Evolutionary conservation across 2,888 invertebrate genomes (phyloP).

Genomic region (Agrilus mali): DNA sequence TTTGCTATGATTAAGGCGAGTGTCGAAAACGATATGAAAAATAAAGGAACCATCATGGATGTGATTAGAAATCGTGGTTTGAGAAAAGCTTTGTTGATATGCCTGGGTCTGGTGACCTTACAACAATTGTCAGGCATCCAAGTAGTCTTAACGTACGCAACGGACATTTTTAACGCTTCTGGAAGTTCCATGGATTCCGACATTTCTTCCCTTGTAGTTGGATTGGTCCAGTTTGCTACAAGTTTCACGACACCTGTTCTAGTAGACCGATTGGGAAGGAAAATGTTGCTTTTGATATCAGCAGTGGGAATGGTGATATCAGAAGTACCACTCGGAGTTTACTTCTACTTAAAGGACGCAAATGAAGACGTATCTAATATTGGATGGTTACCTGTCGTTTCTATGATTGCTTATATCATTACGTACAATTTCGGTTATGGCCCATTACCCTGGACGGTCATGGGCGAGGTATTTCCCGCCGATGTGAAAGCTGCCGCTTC

Average conservation of each 20-base stretch:
- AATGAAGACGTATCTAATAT: background rate
- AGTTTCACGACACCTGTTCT: slow-evolving; percentile 58
- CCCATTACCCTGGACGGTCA: slow-evolving; percentile 63
- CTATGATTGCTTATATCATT: background rate
- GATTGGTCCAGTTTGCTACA: slow-evolving; percentile 56
- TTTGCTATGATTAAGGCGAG: slow-evolving; percentile 22
- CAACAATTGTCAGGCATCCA: slow-evolving; percentile 18
- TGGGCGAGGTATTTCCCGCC: slow-evolving; percentile 65
- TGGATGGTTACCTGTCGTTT: background rate
- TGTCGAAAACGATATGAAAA: slow-evolving; percentile 14
- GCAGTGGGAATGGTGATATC: slow-evolving; percentile 53
- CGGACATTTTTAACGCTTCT: slow-evolving; percentile 50
- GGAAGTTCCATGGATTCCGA: slow-evolving; percentile 46
- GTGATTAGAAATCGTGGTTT: too few species aligned
- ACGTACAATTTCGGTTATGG: slow-evolving; percentile 41
- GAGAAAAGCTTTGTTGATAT: slow-evolving; percentile 11
- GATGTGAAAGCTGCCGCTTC: slow-evolving; percentile 60
- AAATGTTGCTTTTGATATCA: slow-evolving; percentile 54
- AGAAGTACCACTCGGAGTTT: slow-evolving; percentile 42
- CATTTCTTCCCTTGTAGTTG: slow-evolving; percentile 60
- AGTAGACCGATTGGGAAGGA: slow-evolving; percentile 63
- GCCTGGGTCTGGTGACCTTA: slow-evolving; percentile 11
- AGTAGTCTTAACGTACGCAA: slow-evolving; percentile 13
- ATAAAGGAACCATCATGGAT: too few species aligned
- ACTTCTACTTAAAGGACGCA: slow-evolving; percentile 48